Base-by-base conservation (phyloP, 1,140 invertebrate species). In the Brachionus rubens region DNA sequence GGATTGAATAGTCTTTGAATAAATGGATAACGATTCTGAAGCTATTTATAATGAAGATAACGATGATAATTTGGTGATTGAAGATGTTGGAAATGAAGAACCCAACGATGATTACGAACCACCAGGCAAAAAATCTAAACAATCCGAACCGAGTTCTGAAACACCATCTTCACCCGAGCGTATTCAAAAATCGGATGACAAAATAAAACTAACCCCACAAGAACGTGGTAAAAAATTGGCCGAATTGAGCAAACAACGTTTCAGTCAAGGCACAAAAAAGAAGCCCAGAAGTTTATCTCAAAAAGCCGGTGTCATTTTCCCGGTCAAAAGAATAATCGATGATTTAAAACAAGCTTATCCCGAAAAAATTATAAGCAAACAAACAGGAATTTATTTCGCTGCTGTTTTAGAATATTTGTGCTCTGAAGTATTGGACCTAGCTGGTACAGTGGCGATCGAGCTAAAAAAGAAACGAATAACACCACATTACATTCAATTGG, bases 391-490 rank as follows among this genome's bases (percentile, higher is more conserved):
- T 28, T 72, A 72, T 54, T 40, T 72, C 24, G 43, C 68, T n/a
- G 30, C 19, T 50, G 68, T 72, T 3, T 24, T 72, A 30, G 68
- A 72, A 40, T 72, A 72, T 24, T 36, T 72, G 28, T 48, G 30
- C 16, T 72, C 68, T 3, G 68, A 72, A 26, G 19, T 72, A 12
- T 40, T 72, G 14, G 68, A 72, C 24, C 50, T 72, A 26, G 48
- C 68, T 0, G 68, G 68, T 5, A 9, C 30, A 36, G 16, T 36
- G 3, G 68, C 50, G 0, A 26, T 24, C 14, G 9, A 72, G 14
- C 9, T 36, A 19, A 72, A 72, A 54, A 54, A 54, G 30, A 72
- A 72, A n/a, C 68, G 68, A 26, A 72, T 72, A 19, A 72, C 21
- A 26, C 68, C 68, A 10, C 26, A 40, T 36, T 48, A 50, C 41